Evolutionary conservation across 2,797 vertebrate species (phyloP), one percentile per base, ranked within the genome.

Genomic region (Microcaecilia unicolor): DNA sequence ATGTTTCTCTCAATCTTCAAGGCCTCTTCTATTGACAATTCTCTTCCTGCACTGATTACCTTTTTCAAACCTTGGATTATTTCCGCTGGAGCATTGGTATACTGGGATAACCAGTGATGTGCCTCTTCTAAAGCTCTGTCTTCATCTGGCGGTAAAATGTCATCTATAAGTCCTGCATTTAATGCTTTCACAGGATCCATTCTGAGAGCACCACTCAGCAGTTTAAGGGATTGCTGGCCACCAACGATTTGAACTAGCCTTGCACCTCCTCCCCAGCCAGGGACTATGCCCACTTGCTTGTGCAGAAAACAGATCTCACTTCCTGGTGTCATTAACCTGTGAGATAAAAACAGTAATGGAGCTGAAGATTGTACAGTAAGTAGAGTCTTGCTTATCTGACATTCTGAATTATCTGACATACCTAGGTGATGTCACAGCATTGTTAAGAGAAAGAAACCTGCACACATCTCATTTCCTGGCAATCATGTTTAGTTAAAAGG

Each of bases 261-360:
- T 0, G 87, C 72, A 1, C 78, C 76, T 7, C 94, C 92, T 1
- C 96, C 96, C 96, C 95, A 99, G 48, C 90, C 92, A 3, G 96
- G 93, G 31, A 95, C 83, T 64, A 99, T 77, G 5, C 93, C 93
- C 91, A 97, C 95, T 28, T 81, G 86, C 71, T 92, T 98, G 42
- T 99, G 96, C 48, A 98, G 89, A 55, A 97, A 98, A 44, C 91
- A 81, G 60, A 99, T 91, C 41, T 90, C 76, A 14, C 91, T 92
- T 25, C 70, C 85, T 6, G 73, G 41, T 2, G 84, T 75, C 93
- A 99, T 91, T 62, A 98, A 66, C 59, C 95, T 99, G 63, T 2
- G 40, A 41, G 27, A 17, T 9, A 55, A 55, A 37, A 55, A 40
- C 11, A 44, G 41, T 13, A 23, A 22, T 41, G 30, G 30, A 39